phyloP scores from a whole-genome alignment of 2,113 vertebrate genomes.

The Haliaeetus leucogaster region DNA sequence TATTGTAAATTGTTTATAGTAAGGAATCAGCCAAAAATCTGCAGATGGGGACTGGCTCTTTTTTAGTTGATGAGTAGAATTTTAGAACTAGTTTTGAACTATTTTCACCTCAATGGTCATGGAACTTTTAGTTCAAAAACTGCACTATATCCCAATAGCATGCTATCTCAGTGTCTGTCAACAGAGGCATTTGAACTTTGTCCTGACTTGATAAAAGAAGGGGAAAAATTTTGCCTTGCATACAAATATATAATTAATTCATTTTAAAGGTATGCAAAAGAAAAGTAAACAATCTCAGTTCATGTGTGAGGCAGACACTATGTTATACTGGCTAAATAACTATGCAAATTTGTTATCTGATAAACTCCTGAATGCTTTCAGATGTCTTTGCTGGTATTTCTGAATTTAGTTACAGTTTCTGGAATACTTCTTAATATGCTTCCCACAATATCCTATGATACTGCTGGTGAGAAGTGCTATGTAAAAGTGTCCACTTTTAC shows the following conservation, averaged over 20 bases:
- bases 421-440: background rate
- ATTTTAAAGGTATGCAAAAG: background rate
- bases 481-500: background rate
- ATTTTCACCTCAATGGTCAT: background rate
- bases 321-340: background rate
- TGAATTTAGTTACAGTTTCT: background rate
- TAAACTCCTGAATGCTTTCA: background rate
- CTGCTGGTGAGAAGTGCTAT: background rate
- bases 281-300: background rate
- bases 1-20: background rate
- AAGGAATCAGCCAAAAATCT: background rate
- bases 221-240: background rate
- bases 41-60: background rate
- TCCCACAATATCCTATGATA: background rate
- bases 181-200: background rate
- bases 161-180: background rate
- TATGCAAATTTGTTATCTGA: background rate
- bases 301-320: background rate
- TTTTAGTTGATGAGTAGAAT: background rate
- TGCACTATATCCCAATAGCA: background rate
- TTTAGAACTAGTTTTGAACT: background rate
- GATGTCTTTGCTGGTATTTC: background rate
- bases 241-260: background rate
- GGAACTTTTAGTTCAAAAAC: background rate
- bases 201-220: background rate